Percentiles rank a stretch among this genome's conserved stretches.
These are phyloP conservation scores for Salpingus planirostris DNA, from an alignment of 2,888 invertebrate species.

Conservation along the genomic window DNA sequence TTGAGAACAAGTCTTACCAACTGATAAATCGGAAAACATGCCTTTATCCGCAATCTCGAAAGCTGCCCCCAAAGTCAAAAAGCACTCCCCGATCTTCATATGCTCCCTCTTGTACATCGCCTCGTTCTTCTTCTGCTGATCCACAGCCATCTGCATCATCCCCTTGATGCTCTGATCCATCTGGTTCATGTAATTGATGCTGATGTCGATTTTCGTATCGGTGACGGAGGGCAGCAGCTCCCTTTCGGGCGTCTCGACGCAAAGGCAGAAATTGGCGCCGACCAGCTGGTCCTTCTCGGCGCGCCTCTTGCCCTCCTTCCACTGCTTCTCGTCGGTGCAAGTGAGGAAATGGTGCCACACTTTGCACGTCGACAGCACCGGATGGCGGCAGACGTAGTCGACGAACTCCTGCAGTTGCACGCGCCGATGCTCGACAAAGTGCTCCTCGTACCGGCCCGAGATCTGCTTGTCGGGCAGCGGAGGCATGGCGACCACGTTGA, in stretches of 20 bases:
- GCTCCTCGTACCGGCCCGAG: conserved; percentile 93
- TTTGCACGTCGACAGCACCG: conserved; percentile 81
- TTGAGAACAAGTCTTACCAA: conserved; percentile 50
- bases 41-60: conserved; percentile 63
- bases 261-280: conserved; percentile 85
- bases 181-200: conserved; percentile 69
- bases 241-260: conserved; percentile 76
- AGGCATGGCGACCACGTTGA: conserved; percentile 88
- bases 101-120: conserved; percentile 83
- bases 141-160: conserved; percentile 68
- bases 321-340: conserved; percentile 93
- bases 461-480: conserved; percentile 98
- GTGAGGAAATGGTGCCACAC: conserved; percentile 97
- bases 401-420: conserved; percentile 94
- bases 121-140: conserved; percentile 81
- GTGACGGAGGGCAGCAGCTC: conserved; percentile 63
- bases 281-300: conserved; percentile 90
- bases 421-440: conserved; percentile 90
- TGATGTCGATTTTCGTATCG: conserved; percentile 78
- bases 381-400: conserved; percentile 93
- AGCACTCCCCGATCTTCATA: conserved; percentile 80
- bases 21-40: conserved; percentile 60
- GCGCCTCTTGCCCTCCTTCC: conserved; percentile 93
- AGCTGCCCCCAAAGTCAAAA: conserved; percentile 75
- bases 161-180: conserved; percentile 85